Evolutionary conservation across 2,888 invertebrate genomes (phyloP).

Genomic region (Troilus luridus): DNA sequence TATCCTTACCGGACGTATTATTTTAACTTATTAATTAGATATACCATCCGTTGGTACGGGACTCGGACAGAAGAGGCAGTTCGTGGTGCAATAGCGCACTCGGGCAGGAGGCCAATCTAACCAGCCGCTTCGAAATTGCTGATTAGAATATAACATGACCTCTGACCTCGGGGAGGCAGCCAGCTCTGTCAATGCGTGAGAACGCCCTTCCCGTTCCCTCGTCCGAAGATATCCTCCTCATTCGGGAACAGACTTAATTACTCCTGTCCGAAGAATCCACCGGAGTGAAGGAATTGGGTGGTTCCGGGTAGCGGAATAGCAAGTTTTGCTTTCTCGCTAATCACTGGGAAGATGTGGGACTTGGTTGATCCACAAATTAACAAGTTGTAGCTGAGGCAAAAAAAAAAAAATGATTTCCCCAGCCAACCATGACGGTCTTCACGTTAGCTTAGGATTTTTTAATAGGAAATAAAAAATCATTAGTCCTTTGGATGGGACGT

Average conservation of each 20-base stretch:
- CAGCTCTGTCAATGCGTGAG: constrained; percentile 47
- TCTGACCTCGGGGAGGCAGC: background rate
- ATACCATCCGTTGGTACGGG: background rate
- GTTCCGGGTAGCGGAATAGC: background rate
- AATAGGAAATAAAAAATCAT: too few relatives aligned
- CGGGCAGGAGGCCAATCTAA: background rate
- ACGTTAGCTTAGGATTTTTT: too few relatives aligned
- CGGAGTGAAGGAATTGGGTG: background rate
- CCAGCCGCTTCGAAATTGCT: constrained; percentile 11
- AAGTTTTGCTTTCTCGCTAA: background rate
- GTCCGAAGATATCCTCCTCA: constrained; percentile 10
- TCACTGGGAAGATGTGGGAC: background rate
- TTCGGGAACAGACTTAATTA: constrained; percentile 8
- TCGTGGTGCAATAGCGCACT: constrained; percentile 32
- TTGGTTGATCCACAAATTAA: background rate
- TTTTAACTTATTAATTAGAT: background rate
- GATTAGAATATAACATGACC: constrained; percentile 48
- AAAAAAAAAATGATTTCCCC: background rate
- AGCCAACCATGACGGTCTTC: too few relatives aligned
- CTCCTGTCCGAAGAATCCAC: background rate
- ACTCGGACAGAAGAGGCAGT: background rate
- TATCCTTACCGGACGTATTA: background rate
- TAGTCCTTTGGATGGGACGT: too few relatives aligned
- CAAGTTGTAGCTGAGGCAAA: background rate
- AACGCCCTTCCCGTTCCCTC: background rate